These are phyloP conservation scores for Phodopus roborovskii DNA, from an alignment of 2,113 vertebrate species.

Conservation along the genomic window DNA sequence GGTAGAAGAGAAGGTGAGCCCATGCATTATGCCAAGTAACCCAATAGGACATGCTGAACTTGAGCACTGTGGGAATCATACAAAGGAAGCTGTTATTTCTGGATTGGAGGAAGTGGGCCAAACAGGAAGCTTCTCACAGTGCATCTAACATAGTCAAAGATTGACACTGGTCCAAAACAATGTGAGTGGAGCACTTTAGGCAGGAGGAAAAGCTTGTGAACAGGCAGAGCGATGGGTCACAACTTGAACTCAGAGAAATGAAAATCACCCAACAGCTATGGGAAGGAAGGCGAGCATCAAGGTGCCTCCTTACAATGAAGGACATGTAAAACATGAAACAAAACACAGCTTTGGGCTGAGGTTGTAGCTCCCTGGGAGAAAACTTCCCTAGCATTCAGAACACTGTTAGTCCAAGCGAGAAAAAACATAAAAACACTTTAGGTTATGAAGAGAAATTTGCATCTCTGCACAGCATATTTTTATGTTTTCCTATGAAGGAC, in stretches of 20 bases:
- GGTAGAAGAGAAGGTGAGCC: background rate
- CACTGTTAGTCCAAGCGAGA: background rate
- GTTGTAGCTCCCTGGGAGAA: background rate
- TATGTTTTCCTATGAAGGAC: background rate
- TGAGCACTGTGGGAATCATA: background rate
- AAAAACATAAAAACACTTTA: background rate
- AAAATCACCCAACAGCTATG: background rate
- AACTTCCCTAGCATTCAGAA: background rate
- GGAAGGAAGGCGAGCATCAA: background rate
- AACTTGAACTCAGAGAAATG: background rate
- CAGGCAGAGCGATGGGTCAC: background rate
- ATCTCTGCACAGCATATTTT: background rate
- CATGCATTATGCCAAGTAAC: background rate
- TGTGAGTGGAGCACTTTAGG: background rate
- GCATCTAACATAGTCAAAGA: background rate
- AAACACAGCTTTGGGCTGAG: background rate
- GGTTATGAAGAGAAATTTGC: background rate
- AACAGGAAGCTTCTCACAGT: background rate
- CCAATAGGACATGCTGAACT: rapidly evolving
- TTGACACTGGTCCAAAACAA: background rate
- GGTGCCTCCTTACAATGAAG: background rate
- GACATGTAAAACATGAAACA: background rate
- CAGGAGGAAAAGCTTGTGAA: background rate
- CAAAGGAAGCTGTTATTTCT: no score
- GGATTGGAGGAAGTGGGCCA: background rate